These are phyloP conservation scores for Sterrhoptilus dennistouni DNA, from an alignment of 2,113 vertebrate genomes.

Conservation along the genomic window DNA sequence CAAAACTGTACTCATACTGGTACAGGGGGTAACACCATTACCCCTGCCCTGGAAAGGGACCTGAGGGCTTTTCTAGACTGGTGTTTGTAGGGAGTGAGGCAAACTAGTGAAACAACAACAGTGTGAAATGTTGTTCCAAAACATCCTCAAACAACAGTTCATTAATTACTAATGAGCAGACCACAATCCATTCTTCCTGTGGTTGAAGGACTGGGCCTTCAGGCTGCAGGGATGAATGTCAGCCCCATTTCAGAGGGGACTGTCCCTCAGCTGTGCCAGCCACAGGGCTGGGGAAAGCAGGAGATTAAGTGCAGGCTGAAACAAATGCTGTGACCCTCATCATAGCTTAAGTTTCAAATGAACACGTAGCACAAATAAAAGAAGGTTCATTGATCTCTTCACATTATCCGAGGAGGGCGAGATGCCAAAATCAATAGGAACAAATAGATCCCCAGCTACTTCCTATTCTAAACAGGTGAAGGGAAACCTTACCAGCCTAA, in stretches of 20 bases:
- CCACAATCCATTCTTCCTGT: background rate
- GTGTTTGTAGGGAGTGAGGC: background rate
- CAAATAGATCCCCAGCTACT: conserved; percentile 29
- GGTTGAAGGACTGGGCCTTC: background rate
- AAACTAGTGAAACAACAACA: background rate
- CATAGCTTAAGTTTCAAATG: background rate
- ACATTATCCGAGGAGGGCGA: background rate
- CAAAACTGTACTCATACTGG: background rate
- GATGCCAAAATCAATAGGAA: conserved; percentile 38
- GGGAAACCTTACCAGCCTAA: conserved; percentile 28
- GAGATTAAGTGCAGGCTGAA: background rate
- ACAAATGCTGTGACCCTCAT: background rate
- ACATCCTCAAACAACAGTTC: background rate
- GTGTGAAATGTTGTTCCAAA: background rate
- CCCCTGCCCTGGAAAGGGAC: background rate
- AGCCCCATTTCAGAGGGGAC: background rate
- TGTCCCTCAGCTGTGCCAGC: background rate
- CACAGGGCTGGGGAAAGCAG: background rate
- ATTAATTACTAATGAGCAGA: conserved; percentile 1
- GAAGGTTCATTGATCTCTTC: conserved; percentile 4
- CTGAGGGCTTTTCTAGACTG: background rate
- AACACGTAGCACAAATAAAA: conserved; percentile 6
- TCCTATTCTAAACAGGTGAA: conserved; percentile 7
- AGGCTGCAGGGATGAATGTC: background rate
- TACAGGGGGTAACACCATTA: background rate